These are phyloP conservation scores for Zootermopsis nevadensis DNA, from an alignment of 2,888 invertebrate genomes.

Conservation along the genomic window DNA sequence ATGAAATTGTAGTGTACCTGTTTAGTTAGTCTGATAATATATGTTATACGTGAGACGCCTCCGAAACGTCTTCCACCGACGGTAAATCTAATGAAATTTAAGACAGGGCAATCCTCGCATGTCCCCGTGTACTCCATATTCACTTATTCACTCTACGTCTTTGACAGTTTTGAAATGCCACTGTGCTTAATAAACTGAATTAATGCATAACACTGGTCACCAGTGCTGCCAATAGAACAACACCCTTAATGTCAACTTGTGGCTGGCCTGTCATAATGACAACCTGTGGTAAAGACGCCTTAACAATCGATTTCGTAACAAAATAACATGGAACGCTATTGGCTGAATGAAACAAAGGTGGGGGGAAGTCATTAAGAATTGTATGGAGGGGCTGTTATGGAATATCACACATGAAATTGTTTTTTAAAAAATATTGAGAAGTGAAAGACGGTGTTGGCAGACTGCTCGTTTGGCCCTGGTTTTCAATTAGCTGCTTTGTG, in stretches of 20 bases:
- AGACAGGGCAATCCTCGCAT: no score
- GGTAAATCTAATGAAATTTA: no score
- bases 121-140: no score
- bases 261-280: neutral
- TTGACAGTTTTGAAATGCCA: neutral
- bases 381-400: neutral
- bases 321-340: constrained; percentile 3
- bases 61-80: no score
- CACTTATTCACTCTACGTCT: no score
- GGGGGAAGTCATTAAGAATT: neutral
- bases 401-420: neutral
- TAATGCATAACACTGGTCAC: neutral
- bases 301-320: constrained; percentile 13
- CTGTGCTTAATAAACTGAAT: neutral
- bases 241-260: constrained; percentile 12
- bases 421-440: neutral
- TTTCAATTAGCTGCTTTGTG: neutral
- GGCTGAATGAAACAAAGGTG: neutral
- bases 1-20: no score
- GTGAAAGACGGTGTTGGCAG: neutral
- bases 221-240: constrained; percentile 7
- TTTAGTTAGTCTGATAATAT: no score
- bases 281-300: neutral
- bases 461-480: neutral
- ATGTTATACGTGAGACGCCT: no score